Evolutionary conservation across 2,797 vertebrate species (phyloP).

Genomic region (Chaetophractus vellerosus): DNA sequence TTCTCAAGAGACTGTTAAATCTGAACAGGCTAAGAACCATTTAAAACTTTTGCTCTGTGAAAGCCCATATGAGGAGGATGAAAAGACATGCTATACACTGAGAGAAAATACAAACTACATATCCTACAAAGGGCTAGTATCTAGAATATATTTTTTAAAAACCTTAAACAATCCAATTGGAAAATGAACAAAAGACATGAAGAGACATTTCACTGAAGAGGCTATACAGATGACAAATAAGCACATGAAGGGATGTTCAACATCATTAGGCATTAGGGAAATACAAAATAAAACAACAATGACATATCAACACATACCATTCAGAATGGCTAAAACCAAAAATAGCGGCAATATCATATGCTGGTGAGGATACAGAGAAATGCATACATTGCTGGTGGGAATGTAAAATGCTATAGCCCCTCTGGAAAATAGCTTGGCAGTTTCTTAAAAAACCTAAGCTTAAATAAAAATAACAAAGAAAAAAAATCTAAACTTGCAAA

Average conservation of each 20-base stretch:
- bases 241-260: neutral
- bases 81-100: neutral
- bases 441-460: constrained; percentile 22
- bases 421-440: neutral
- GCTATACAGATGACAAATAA: neutral
- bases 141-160: neutral
- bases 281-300: constrained; percentile 27
- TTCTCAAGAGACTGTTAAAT: neutral
- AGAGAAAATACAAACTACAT: neutral
- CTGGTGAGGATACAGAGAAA: neutral
- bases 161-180: neutral
- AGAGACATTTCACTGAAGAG: neutral
- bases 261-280: neutral
- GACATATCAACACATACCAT: neutral
- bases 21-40: neutral
- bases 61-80: neutral
- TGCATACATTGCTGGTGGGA: neutral
- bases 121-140: neutral
- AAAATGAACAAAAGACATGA: neutral
- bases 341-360: neutral
- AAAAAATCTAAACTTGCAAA: neutral
- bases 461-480: too few relatives aligned
- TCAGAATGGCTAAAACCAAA: neutral
- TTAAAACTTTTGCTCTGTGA: neutral
- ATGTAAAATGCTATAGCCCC: neutral